phyloP scores from a whole-genome alignment of 2,888 invertebrate genomes.

The Podabrus alpinus region DNA sequence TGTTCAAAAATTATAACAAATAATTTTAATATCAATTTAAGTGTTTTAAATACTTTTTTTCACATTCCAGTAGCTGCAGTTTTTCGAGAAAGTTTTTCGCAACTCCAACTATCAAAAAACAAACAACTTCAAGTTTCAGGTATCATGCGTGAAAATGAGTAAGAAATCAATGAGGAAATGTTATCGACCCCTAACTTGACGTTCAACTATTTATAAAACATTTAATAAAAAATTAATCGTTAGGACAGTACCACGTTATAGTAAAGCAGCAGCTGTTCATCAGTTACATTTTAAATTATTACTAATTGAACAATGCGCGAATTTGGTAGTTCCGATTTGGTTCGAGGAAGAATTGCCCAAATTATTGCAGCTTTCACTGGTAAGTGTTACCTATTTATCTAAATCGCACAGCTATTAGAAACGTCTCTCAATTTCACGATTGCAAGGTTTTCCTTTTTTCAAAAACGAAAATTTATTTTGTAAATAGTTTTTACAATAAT shows the following conservation, averaged over 20 bases:
- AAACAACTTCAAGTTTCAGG: neutral
- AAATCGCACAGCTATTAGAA: neutral
- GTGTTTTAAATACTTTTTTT: neutral
- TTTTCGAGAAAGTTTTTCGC: neutral
- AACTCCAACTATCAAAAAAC: neutral
- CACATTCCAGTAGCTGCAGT: neutral
- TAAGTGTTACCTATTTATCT: slow-evolving; percentile 33
- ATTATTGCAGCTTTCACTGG: slow-evolving; percentile 48
- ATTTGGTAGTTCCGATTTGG: slow-evolving; percentile 30
- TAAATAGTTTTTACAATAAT: neutral
- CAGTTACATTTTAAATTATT: neutral
- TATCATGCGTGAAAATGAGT: neutral
- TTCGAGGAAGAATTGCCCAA: slow-evolving; percentile 48
- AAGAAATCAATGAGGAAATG: neutral
- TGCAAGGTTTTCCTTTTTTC: neutral
- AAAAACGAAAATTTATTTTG: neutral
- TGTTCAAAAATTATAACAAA: neutral
- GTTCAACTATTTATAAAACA: neutral
- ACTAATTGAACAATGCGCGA: slow-evolving; percentile 19
- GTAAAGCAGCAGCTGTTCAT: slow-evolving; percentile 11
- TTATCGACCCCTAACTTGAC: neutral
- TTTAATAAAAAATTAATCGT: slow-evolving; percentile 9
- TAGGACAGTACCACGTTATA: slow-evolving; percentile 14
- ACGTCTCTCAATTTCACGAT: neutral
- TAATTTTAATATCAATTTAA: neutral